Evolutionary conservation across 2,113 vertebrate genomes (phyloP).

Genomic region (Thermophis baileyi): DNA sequence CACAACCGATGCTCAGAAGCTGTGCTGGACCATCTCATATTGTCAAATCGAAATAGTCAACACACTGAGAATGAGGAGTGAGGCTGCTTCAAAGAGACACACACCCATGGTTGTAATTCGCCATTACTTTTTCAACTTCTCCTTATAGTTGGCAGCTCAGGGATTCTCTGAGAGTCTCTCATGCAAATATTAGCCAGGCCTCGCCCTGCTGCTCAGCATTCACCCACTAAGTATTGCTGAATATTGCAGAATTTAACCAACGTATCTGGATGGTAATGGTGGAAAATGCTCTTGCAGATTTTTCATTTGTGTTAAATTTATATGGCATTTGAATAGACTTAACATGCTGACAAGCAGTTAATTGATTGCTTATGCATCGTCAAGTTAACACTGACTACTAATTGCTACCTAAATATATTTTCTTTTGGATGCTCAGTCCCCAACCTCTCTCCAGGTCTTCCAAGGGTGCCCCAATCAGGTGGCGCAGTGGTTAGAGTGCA

Average conservation of each 20-base stretch:
- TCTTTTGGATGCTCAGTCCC: not conserved
- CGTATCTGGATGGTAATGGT: not conserved
- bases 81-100: not conserved
- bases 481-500: too few relatives aligned
- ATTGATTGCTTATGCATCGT: not conserved
- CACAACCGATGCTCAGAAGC: not conserved
- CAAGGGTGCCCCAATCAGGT: not conserved
- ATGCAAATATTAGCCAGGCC: not conserved
- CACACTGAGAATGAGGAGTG: not conserved
- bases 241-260: not conserved
- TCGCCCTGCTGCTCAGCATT: not conserved
- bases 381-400: not conserved
- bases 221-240: not conserved
- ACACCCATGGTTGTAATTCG: not conserved
- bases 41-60: not conserved
- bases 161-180: not conserved
- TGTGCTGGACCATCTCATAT: not conserved
- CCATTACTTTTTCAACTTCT: not conserved
- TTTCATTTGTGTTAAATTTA: not conserved
- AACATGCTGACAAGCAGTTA: not conserved
- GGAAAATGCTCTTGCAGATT: not conserved
- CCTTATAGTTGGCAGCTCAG: not conserved
- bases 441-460: not conserved
- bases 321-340: not conserved
- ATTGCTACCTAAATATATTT: not conserved